A percentile compares a stretch with the other conserved stretches of the same genome.
Conservation (phyloP, 1,140 invertebrate genomes). For the Sarcophaga bullata region DNA sequence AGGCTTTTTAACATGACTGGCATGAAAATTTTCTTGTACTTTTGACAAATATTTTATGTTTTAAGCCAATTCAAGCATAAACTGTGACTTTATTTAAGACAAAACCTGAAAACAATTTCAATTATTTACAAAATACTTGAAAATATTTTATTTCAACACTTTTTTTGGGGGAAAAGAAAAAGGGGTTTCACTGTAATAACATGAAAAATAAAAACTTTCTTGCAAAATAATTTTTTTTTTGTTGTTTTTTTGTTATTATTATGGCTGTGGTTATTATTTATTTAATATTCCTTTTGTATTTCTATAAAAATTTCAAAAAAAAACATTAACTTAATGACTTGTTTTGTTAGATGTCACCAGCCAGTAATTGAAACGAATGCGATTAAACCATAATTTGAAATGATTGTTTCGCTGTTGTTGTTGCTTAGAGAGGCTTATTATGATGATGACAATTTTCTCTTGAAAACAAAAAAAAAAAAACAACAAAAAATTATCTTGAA, state of each 20-base stretch:
- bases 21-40: no score
- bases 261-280: background rate
- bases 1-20: background rate
- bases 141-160: background rate
- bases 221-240: background rate
- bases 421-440: background rate
- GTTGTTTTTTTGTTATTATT: background rate
- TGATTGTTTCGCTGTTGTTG: conserved; percentile 15
- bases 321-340: conserved; percentile 35
- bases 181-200: background rate
- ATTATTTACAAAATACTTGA: background rate
- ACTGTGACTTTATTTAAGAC: conserved; percentile 20
- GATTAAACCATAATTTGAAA: conserved; percentile 46
- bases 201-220: no score
- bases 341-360: conserved; percentile 39
- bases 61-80: conserved; percentile 34
- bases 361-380: conserved; percentile 45
- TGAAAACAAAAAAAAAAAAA: no score
- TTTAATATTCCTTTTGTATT: no score
- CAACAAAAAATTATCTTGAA: background rate
- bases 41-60: background rate
- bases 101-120: background rate
- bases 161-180: background rate
- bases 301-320: background rate
- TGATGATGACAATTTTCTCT: conserved; percentile 36